Percentiles rank a stretch among this genome's conserved stretches.
Conservation (phyloP, 2,797 vertebrate genomes). For the Rhinichthys osculus region DNA sequence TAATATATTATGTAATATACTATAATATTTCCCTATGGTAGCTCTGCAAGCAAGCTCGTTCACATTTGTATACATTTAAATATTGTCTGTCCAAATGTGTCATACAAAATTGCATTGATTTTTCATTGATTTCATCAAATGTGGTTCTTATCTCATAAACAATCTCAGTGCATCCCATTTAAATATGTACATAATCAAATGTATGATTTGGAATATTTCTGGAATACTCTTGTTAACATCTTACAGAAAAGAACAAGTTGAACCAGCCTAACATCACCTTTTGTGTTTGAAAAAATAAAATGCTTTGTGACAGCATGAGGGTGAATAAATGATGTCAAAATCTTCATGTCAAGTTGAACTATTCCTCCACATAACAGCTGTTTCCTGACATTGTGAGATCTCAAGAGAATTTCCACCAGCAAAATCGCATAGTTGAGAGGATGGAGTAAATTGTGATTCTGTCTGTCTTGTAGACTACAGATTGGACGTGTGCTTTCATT, state of each 20-base stretch:
- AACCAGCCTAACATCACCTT: neutral
- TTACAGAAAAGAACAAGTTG: neutral
- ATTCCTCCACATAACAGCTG: slow-evolving; percentile 1
- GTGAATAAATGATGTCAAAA: neutral
- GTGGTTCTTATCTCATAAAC: neutral
- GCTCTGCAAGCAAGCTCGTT: neutral
- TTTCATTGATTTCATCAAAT: neutral
- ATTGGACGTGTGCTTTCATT: neutral
- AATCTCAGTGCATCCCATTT: neutral
- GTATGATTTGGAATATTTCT: neutral
- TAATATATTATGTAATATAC: neutral
- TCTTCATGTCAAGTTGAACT: neutral
- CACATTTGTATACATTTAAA: neutral
- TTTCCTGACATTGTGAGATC: neutral
- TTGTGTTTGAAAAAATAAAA: neutral
- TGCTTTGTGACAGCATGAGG: neutral
- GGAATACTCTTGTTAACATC: neutral
- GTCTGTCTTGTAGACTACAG: neutral
- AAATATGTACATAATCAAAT: neutral
- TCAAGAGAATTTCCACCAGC: neutral
- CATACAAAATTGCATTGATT: neutral
- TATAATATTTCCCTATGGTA: neutral
- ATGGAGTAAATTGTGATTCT: neutral
- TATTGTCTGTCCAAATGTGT: neutral
- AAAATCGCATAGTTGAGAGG: neutral